A percentile compares a stretch with the other conserved stretches of the same genome.
These are phyloP conservation scores for Pachyramphus minor DNA, from an alignment of 2,113 vertebrate species.

Conservation along the genomic window DNA sequence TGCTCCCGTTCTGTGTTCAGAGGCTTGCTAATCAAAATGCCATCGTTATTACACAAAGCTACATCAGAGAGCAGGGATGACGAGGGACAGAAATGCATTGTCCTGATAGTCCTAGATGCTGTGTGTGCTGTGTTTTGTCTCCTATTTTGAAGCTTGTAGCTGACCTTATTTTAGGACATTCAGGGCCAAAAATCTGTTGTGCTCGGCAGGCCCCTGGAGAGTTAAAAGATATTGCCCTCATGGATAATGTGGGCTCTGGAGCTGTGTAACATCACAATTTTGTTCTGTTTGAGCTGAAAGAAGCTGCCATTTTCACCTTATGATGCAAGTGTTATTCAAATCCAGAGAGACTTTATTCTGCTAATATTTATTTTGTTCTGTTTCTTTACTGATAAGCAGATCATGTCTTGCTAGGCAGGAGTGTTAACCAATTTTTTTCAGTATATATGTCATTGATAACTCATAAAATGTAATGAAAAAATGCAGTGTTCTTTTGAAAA, in stretches of 20 bases:
- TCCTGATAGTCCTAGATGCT: not conserved
- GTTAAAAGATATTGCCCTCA: rapidly evolving
- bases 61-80: not conserved
- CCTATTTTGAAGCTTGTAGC: not conserved
- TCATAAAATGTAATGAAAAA: not conserved
- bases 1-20: not conserved
- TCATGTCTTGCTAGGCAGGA: not conserved
- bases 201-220: not conserved
- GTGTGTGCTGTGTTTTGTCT: not conserved
- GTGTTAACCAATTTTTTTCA: not conserved
- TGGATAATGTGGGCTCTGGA: not conserved
- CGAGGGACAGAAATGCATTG: not conserved
- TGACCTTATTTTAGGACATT: not conserved
- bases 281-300: not conserved
- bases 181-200: not conserved
- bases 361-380: not conserved
- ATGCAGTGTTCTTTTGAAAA: not conserved
- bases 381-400: not conserved
- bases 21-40: not conserved
- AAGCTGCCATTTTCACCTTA: not conserved
- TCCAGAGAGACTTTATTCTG: not conserved
- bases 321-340: not conserved
- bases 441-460: not conserved
- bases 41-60: not conserved
- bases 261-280: not conserved